phyloP scores from a whole-genome alignment of 2,888 invertebrate genomes.

The Meiosimyza platycephala region DNA sequence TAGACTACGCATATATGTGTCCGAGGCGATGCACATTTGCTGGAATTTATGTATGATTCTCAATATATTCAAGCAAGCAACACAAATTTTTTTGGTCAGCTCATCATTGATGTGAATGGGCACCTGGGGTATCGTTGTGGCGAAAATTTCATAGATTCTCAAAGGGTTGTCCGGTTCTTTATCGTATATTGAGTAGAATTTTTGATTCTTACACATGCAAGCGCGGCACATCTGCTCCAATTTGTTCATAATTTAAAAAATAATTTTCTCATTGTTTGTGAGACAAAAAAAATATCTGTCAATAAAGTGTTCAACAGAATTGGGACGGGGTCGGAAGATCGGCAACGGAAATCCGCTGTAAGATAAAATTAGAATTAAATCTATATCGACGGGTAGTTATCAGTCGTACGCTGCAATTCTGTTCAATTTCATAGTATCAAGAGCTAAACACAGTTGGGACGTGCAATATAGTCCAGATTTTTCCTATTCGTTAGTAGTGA shows the following conservation, averaged over 20 bases:
- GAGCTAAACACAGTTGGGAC: too few relatives aligned
- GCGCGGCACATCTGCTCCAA: constrained; percentile 41
- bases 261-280: not conserved
- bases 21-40: constrained; percentile 67
- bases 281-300: too few relatives aligned
- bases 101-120: constrained; percentile 65
- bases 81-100: constrained; percentile 72
- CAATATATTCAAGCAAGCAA: constrained; percentile 69
- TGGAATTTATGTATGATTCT: constrained; percentile 69
- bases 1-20: constrained; percentile 59
- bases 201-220: constrained; percentile 41
- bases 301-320: too few relatives aligned
- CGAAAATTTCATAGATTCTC: constrained; percentile 20
- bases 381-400: too few relatives aligned
- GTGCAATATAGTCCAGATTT: too few relatives aligned
- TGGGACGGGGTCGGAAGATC: too few relatives aligned
- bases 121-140: constrained; percentile 26
- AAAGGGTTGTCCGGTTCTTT: not conserved
- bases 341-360: too few relatives aligned
- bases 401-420: too few relatives aligned
- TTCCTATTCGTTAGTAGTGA: too few relatives aligned
- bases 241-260: not conserved
- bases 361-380: too few relatives aligned
- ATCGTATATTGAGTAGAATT: constrained; percentile 30
- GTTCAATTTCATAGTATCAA: too few relatives aligned